These are phyloP conservation scores for Zeuzera pyrina DNA, from an alignment of 2,888 invertebrate species.

Conservation along the genomic window DNA sequence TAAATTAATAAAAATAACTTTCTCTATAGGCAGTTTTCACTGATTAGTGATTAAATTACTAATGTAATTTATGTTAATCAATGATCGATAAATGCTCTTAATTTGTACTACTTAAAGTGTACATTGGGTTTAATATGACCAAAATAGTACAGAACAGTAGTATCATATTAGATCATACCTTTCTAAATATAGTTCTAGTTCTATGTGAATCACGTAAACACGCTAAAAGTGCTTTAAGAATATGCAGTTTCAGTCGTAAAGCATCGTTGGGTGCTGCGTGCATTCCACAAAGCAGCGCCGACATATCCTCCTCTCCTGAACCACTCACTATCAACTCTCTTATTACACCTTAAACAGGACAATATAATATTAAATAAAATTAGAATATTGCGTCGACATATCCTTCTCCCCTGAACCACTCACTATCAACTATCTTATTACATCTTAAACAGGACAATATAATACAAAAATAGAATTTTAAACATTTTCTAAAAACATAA, in stretches of 20 bases:
- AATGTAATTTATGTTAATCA: too few relatives aligned
- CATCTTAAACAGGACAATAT: conserved; percentile 75
- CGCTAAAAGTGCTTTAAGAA: conserved; percentile 88
- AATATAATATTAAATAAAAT: too few relatives aligned
- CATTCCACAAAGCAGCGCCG: conserved; percentile 90
- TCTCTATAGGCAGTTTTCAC: too few relatives aligned
- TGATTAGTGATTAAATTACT: too few relatives aligned
- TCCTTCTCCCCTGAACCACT: conserved; percentile 97
- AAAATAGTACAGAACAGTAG: too few relatives aligned
- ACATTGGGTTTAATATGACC: too few relatives aligned
- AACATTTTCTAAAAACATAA: too few relatives aligned
- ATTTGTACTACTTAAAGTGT: too few relatives aligned
- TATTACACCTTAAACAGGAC: conserved; percentile 79
- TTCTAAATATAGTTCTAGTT: conserved; percentile 96
- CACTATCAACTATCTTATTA: conserved; percentile 90
- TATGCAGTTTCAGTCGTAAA: conserved; percentile 89
- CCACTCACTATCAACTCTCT: conserved; percentile 91
- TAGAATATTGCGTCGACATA: conserved; percentile 93
- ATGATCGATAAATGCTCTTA: too few relatives aligned
- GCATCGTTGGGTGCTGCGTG: conserved; percentile 90
- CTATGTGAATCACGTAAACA: conserved; percentile 97
- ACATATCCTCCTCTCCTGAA: conserved; percentile 98
- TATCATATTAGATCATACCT: too few relatives aligned
- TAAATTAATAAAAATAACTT: not conserved
- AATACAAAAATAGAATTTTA: too few relatives aligned